phyloP scores from a whole-genome alignment of 2,888 invertebrate species.

The Eumerus sabulonum region DNA sequence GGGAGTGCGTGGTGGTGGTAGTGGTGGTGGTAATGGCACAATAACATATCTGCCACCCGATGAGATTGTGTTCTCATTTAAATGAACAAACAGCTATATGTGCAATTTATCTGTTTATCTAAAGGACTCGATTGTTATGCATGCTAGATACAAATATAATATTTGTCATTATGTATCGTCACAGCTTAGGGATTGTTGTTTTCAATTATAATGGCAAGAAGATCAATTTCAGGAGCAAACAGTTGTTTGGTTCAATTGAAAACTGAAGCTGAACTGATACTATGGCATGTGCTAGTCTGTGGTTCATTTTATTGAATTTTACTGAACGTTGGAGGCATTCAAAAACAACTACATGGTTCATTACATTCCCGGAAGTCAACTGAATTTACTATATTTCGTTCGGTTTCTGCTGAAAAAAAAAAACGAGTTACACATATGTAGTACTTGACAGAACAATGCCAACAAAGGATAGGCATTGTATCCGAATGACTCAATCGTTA shows the following conservation, averaged over 20 bases:
- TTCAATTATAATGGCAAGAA: slow-evolving; percentile 59
- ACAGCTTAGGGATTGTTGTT: slow-evolving; percentile 45
- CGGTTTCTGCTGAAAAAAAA: too few relatives aligned
- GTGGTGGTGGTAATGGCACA: slow-evolving; percentile 31
- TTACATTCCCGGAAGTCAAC: too few relatives aligned
- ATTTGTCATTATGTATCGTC: slow-evolving; percentile 16
- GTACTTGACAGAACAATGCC: too few relatives aligned
- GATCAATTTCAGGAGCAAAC: slow-evolving; percentile 50
- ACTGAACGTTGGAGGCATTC: too few relatives aligned
- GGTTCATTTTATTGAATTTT: too few relatives aligned
- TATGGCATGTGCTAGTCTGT: too few relatives aligned
- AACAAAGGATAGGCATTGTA: too few relatives aligned
- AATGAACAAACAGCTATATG: slow-evolving; percentile 44
- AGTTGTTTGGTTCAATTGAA: slow-evolving; percentile 19
- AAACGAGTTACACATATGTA: too few relatives aligned
- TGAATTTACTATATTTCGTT: too few relatives aligned
- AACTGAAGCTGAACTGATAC: too few relatives aligned
- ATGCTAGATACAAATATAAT: slow-evolving; percentile 15
- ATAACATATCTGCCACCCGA: slow-evolving; percentile 40
- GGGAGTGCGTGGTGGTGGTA: slow-evolving; percentile 5
- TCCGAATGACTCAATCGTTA: too few relatives aligned
- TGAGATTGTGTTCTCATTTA: slow-evolving; percentile 57
- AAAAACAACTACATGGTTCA: too few relatives aligned
- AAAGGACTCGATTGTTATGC: slow-evolving; percentile 37
- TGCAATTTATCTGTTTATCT: slow-evolving; percentile 18